Conservation (phyloP, 2,888 invertebrate species). For the Micropterix aruncella region DNA sequence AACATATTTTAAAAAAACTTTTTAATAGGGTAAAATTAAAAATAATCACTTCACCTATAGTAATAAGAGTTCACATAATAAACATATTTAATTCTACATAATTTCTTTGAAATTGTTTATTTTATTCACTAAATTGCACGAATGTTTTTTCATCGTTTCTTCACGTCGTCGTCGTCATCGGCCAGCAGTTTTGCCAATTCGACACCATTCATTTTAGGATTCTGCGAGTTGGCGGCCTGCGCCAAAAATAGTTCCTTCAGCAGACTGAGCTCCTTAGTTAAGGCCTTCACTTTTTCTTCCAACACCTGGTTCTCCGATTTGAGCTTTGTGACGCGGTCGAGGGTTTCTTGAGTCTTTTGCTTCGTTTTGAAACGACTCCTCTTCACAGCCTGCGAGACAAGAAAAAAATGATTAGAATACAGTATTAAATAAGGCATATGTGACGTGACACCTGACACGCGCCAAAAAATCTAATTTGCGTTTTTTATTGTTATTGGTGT, state of each 20-base stretch:
- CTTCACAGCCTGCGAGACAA: slow-evolving; percentile 55
- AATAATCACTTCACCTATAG: too few species aligned
- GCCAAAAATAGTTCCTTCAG: slow-evolving; percentile 70
- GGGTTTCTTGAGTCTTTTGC: slow-evolving; percentile 62
- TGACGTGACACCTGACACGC: too few species aligned
- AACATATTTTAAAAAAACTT: too few species aligned
- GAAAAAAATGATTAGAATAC: slow-evolving; percentile 5
- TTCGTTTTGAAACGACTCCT: slow-evolving; percentile 68
- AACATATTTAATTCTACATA: too few species aligned
- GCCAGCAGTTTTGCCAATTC: slow-evolving; percentile 41
- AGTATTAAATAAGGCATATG: too few species aligned
- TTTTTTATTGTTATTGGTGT: too few species aligned
- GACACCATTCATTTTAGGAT: slow-evolving; percentile 38
- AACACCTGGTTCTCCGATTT: slow-evolving; percentile 67
- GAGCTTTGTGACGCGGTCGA: slow-evolving; percentile 57
- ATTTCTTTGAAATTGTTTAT: too few species aligned
- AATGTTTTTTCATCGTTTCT: slow-evolving; percentile 20
- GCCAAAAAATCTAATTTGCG: too few species aligned
- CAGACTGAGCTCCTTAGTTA: slow-evolving; percentile 68
- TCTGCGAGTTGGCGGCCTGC: slow-evolving; percentile 52
- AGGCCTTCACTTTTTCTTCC: slow-evolving; percentile 65
- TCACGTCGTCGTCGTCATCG: slow-evolving; percentile 36
- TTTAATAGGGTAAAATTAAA: too few species aligned
- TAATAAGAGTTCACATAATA: too few species aligned
- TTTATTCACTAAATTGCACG: not conserved